Conservation (phyloP, 2,797 vertebrate genomes). For the Cossypha caffra region DNA sequence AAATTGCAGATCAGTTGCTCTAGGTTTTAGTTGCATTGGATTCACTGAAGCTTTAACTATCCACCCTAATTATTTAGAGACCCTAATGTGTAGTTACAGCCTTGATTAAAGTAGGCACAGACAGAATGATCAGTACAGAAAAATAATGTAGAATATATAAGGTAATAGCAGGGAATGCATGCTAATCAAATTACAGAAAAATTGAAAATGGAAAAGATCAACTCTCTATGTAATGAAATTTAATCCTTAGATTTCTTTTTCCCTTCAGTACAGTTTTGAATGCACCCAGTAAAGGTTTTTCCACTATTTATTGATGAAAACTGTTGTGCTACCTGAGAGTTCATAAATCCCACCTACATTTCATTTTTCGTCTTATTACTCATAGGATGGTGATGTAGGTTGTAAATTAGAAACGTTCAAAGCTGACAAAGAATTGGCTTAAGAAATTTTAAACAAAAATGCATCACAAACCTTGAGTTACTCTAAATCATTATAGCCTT, state of each 20-base stretch:
- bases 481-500: not conserved
- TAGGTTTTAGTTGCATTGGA: not conserved
- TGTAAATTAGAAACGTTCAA: not conserved
- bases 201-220: not conserved
- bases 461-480: not conserved
- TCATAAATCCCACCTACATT: not conserved
- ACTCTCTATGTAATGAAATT: not conserved
- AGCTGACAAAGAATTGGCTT: not conserved
- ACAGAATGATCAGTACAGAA: conserved; percentile 1
- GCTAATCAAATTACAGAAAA: not conserved
- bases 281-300: not conserved
- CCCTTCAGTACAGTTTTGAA: not conserved
- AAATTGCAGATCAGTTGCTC: not conserved
- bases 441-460: not conserved
- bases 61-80: conserved; percentile 19
- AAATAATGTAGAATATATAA: not conserved
- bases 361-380: not conserved
- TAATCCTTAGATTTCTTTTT: not conserved
- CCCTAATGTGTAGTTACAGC: not conserved
- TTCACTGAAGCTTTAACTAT: conserved; percentile 9
- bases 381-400: not conserved
- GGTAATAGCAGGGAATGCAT: not conserved
- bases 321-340: not conserved
- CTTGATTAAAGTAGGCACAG: not conserved
- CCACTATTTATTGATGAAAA: not conserved